Conservation (phyloP, 2,113 vertebrate species). For the Ceratotherium simum region DNA sequence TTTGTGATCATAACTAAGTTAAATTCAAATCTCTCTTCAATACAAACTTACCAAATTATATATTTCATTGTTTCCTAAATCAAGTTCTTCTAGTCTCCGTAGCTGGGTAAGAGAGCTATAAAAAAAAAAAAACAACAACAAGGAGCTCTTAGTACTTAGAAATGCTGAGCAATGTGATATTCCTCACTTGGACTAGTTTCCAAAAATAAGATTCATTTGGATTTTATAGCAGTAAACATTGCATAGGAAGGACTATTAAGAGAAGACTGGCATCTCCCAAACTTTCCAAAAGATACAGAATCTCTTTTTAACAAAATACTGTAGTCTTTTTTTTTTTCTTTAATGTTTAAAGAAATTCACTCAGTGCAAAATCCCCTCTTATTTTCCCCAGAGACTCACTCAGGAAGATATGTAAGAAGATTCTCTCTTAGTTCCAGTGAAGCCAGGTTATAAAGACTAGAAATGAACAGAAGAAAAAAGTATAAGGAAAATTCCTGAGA, state of each 20-base stretch:
- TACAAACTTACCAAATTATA: slow-evolving; percentile 93
- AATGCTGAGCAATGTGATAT: slow-evolving; percentile 26
- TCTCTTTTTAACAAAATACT: slow-evolving; percentile 19
- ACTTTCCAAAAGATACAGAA: not conserved
- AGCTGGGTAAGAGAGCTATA: slow-evolving; percentile 95
- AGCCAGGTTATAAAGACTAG: slow-evolving; percentile 95
- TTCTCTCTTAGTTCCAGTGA: slow-evolving; percentile 99
- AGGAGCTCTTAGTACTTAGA: slow-evolving; percentile 69
- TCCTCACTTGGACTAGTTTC: not conserved
- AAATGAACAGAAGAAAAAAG: slow-evolving; percentile 74
- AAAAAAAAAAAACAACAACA: slow-evolving; percentile 72
- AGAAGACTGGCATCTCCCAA: not conserved
- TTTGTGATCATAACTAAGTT: not conserved
- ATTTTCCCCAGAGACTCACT: slow-evolving; percentile 90
- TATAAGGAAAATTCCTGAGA: slow-evolving; percentile 57
- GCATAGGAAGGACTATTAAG: not conserved
- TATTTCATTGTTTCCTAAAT: slow-evolving; percentile 98
- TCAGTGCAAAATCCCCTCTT: not conserved
- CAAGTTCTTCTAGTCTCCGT: slow-evolving; percentile 96
- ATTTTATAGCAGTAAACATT: not conserved
- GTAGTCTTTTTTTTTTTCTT: not conserved
- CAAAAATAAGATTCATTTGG: not conserved
- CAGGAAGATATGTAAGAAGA: slow-evolving; percentile 96
- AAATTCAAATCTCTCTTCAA: slow-evolving; percentile 41
- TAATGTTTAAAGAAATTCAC: slow-evolving; percentile 19